Evolutionary conservation across 2,888 invertebrate species (phyloP).

Genomic region (Octonoba sinensis): DNA sequence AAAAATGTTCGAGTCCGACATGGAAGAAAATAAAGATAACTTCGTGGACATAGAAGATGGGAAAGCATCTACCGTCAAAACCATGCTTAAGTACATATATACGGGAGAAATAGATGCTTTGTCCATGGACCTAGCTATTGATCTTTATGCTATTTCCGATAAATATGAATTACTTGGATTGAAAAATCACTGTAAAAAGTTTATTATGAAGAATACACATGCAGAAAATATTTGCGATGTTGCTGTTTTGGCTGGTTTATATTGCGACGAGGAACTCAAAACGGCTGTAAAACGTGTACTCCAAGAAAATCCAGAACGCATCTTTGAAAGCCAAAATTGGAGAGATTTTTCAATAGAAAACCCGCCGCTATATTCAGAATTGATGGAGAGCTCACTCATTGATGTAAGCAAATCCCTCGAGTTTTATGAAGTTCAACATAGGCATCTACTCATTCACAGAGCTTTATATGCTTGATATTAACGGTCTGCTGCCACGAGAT

Average conservation of each 20-base stretch:
- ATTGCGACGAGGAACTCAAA: not conserved
- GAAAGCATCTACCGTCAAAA: not conserved
- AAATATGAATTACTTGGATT: conserved; percentile 1
- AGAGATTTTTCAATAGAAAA: no score
- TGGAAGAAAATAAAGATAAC: conserved; percentile 11
- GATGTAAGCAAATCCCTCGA: no score
- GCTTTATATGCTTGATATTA: no score
- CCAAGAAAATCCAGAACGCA: no score
- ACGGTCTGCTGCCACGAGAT: no score
- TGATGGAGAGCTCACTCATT: no score
- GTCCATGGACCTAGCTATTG: no score
- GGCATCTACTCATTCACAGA: no score
- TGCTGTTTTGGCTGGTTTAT: not conserved
- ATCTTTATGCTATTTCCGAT: conserved; percentile 12
- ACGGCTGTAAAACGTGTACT: no score
- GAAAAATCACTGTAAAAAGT: not conserved
- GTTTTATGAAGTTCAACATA: no score
- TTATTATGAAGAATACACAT: not conserved
- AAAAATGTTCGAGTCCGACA: conserved; percentile 7
- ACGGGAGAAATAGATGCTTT: not conserved
- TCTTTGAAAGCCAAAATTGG: no score
- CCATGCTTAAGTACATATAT: conserved; percentile 28
- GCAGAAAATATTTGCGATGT: conserved; percentile 10
- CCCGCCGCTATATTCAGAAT: no score
- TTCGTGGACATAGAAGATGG: not conserved